Conservation (phyloP, 2,888 invertebrate species). For the Griposia aprilina region DNA sequence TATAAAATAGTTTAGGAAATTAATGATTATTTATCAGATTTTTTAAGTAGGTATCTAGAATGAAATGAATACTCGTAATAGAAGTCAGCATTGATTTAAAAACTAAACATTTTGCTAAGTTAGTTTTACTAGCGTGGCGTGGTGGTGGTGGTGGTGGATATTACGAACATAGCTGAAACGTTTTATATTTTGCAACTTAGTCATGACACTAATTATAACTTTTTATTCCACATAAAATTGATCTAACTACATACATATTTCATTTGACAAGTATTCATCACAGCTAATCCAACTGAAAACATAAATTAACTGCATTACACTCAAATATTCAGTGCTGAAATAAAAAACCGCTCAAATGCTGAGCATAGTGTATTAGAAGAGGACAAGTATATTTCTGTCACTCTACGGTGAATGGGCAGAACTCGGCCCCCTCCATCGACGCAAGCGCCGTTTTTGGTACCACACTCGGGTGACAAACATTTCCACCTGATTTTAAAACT, state of each 20-base stretch:
- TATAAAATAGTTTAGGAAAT: neutral
- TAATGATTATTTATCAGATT: neutral
- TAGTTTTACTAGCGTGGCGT: neutral
- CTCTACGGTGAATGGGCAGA: constrained; percentile 80
- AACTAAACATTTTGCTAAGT: neutral
- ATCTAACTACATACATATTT: constrained; percentile 14
- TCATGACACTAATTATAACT: neutral
- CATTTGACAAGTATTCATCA: constrained; percentile 54
- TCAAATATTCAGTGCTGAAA: constrained; percentile 70
- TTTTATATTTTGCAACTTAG: neutral
- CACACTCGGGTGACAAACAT: constrained; percentile 85
- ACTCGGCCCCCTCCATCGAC: constrained; percentile 83
- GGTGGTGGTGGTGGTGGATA: neutral
- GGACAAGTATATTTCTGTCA: constrained; percentile 82
- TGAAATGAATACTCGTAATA: neutral
- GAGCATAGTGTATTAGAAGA: constrained; percentile 77
- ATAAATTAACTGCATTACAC: constrained; percentile 55
- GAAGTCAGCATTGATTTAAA: neutral
- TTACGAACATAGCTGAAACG: neutral
- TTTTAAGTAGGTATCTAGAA: too few relatives aligned
- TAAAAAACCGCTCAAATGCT: constrained; percentile 71
- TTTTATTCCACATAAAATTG: neutral
- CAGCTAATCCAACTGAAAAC: constrained; percentile 62
- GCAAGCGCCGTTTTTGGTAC: constrained; percentile 85
- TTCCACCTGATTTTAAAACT: constrained; percentile 61